A percentile compares a stretch with the other conserved stretches of the same genome.
Conservation (phyloP, 2,888 invertebrate genomes). For the Eupithecia tripunctaria region DNA sequence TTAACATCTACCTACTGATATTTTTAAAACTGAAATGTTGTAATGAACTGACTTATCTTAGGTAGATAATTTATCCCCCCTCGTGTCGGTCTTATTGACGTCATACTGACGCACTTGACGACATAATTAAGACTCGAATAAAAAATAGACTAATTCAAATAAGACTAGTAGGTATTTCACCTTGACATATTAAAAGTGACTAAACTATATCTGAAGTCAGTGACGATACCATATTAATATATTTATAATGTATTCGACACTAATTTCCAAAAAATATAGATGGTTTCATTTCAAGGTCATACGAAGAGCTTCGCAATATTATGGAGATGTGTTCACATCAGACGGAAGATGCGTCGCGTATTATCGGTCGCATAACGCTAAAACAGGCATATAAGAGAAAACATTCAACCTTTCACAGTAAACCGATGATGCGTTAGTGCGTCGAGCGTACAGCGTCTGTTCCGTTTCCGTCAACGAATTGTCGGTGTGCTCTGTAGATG, state of each 20-base stretch:
- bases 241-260: too few relatives aligned
- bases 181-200: conserved; percentile 7
- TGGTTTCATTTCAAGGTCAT: neutral
- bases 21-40: neutral
- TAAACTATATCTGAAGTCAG: conserved; percentile 2
- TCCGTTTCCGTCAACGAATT: too few relatives aligned
- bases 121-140: neutral
- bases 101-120: conserved; percentile 23
- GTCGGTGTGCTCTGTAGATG: too few relatives aligned
- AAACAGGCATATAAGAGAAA: too few relatives aligned
- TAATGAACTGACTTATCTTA: neutral
- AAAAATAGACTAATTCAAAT: conserved; percentile 13
- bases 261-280: neutral
- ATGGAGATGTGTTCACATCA: too few relatives aligned
- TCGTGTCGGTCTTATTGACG: conserved; percentile 23
- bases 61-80: neutral
- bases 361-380: too few relatives aligned
- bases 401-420: too few relatives aligned
- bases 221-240: neutral
- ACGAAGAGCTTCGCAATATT: neutral
- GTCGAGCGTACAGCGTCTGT: too few relatives aligned
- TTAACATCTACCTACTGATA: too few relatives aligned
- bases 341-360: too few relatives aligned
- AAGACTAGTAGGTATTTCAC: neutral
- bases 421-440: too few relatives aligned